phyloP scores from a whole-genome alignment of 2,797 vertebrate genomes.

The Urophycis tenuis region DNA sequence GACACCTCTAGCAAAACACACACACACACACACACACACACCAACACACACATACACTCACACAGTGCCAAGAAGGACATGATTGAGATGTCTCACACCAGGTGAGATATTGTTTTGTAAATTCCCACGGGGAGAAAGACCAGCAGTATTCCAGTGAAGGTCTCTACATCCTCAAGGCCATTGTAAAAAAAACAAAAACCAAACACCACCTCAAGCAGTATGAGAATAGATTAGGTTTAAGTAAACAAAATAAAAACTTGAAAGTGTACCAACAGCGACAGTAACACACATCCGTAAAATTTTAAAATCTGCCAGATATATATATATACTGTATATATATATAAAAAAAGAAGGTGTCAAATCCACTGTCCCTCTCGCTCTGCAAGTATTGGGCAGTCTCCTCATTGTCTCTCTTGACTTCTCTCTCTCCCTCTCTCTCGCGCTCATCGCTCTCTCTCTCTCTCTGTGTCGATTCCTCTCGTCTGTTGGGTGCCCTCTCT shows the following conservation, averaged over 20 bases:
- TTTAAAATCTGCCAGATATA: conserved; percentile 60
- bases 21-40: not conserved
- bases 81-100: not conserved
- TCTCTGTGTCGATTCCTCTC: conserved; percentile 31
- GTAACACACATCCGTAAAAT: conserved; percentile 18
- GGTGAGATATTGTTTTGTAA: not conserved
- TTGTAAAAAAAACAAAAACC: not conserved
- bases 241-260: conserved; percentile 43
- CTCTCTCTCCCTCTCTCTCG: conserved; percentile 13
- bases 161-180: conserved; percentile 10
- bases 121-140: not conserved
- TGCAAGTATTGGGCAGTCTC: conserved; percentile 36
- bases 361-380: conserved; percentile 31
- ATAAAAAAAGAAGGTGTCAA: conserved; percentile 50
- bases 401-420: not conserved
- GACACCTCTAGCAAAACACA: not conserved
- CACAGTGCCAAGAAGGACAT: not conserved
- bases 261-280: conserved; percentile 31
- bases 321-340: too few relatives aligned
- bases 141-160: conserved; percentile 59
- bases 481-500: conserved; percentile 16
- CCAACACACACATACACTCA: not conserved
- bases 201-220: conserved; percentile 8
- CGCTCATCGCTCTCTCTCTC: conserved; percentile 9
- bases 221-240: conserved; percentile 26